Conservation (phyloP, 2,113 vertebrate species). For the Ceyx margarethae region DNA sequence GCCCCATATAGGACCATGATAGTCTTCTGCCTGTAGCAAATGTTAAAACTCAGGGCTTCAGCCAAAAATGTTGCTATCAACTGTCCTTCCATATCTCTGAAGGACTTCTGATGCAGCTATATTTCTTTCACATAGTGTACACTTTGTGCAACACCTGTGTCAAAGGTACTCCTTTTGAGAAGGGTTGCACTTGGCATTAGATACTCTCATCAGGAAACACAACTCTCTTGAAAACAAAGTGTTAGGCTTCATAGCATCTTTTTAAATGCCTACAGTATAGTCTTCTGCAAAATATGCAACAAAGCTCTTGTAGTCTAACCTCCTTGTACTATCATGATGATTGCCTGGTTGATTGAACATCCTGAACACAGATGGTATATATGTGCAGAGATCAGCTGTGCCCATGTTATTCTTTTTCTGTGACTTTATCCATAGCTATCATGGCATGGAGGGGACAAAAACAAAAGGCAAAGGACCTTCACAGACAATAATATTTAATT, state of each 20-base stretch:
- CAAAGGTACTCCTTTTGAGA: not conserved
- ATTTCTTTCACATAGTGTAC: not conserved
- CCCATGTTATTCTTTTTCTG: not conserved
- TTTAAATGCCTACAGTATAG: not conserved
- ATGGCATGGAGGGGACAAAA: not conserved
- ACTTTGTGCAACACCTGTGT: not conserved
- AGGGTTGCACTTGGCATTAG: not conserved
- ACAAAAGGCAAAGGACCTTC: not conserved
- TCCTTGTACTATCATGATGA: not conserved
- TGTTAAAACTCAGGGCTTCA: not conserved
- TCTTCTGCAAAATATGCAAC: not conserved
- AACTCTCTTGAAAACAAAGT: not conserved
- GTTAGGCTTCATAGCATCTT: not conserved
- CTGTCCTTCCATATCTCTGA: not conserved
- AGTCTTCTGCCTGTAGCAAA: not conserved
- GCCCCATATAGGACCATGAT: not conserved
- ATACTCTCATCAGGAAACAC: not conserved
- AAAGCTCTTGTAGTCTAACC: not conserved
- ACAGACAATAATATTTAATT: not conserved
- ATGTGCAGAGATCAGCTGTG: not conserved
- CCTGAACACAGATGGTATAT: not conserved
- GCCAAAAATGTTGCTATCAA: not conserved
- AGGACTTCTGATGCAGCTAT: not conserved
- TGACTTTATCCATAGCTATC: not conserved
- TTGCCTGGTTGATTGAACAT: not conserved